Evolutionary conservation across 2,113 vertebrate species (phyloP).

Genomic region (Mesitornis unicolor): DNA sequence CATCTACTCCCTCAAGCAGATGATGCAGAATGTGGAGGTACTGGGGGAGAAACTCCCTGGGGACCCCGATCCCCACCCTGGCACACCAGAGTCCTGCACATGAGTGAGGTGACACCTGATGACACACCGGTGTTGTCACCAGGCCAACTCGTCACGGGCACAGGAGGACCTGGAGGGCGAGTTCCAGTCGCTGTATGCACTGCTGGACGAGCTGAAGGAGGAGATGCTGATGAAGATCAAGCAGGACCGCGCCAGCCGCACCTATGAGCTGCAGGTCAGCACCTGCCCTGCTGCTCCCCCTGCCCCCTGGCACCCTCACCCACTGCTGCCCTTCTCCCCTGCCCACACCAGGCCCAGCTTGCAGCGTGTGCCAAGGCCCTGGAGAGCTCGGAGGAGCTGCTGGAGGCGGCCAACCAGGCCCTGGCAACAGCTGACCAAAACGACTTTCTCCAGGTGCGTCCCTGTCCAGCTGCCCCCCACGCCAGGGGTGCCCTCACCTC

Average conservation of each 20-base stretch:
- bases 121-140: not conserved
- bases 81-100: not conserved
- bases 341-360: conserved; percentile 83
- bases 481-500: not conserved
- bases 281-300: fast-evolving
- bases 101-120: not conserved
- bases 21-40: conserved; percentile 89
- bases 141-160: conserved; percentile 84
- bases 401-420: conserved; percentile 92
- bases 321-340: not conserved
- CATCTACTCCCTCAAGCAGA: conserved; percentile 88
- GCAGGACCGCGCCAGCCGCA: conserved; percentile 89
- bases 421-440: conserved; percentile 81
- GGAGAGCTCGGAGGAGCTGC: conserved; percentile 94
- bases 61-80: too few relatives aligned
- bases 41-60: too few relatives aligned
- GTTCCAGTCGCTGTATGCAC: conserved; percentile 82
- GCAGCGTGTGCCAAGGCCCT: conserved; percentile 87
- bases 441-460: conserved; percentile 83
- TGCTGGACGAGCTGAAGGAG: conserved; percentile 91
- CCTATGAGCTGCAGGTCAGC: conserved; percentile 86
- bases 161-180: conserved; percentile 88
- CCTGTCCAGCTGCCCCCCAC: fast-evolving
- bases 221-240: conserved; percentile 92
- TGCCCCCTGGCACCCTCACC: not conserved